phyloP scores from a whole-genome alignment of 53 echinoderm and acorn worm species.

The Antedon mediterranea region DNA sequence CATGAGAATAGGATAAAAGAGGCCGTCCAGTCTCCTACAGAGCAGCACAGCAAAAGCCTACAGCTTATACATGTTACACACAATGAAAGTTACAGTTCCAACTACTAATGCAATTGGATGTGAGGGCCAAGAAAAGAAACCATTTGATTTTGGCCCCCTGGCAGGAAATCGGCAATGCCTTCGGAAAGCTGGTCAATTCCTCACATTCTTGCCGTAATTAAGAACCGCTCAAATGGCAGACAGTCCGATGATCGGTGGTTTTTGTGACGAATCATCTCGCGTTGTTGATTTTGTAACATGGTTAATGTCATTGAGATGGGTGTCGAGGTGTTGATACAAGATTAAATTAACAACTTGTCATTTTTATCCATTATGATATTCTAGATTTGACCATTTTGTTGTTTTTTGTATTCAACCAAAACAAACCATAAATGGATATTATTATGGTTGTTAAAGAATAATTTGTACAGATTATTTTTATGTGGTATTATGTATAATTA shows the following conservation, averaged over 20 bases:
- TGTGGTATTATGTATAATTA: too few relatives aligned
- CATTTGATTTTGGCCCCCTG: background rate
- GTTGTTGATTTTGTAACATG: background rate
- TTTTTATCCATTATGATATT: background rate
- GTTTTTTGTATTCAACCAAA: too few relatives aligned
- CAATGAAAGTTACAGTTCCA: background rate
- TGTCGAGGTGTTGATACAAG: background rate
- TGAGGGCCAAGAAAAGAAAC: background rate
- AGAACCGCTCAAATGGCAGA: background rate
- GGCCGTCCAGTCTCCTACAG: background rate
- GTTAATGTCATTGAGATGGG: background rate
- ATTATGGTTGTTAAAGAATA: too few relatives aligned
- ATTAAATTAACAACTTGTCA: background rate
- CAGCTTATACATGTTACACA: background rate
- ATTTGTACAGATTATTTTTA: too few relatives aligned
- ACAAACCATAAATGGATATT: too few relatives aligned
- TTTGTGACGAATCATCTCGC: background rate
- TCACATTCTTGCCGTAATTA: background rate
- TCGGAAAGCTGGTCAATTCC: background rate
- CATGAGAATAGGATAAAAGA: background rate
- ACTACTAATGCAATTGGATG: background rate
- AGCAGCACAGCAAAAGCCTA: background rate
- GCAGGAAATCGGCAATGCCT: background rate
- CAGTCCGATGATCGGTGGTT: background rate
- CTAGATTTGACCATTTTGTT: too few relatives aligned